A percentile compares a stretch with the other conserved stretches of the same genome.
phyloP scores from a whole-genome alignment of 2,113 vertebrate species.

The Andinoacara biseriatus region DNA sequence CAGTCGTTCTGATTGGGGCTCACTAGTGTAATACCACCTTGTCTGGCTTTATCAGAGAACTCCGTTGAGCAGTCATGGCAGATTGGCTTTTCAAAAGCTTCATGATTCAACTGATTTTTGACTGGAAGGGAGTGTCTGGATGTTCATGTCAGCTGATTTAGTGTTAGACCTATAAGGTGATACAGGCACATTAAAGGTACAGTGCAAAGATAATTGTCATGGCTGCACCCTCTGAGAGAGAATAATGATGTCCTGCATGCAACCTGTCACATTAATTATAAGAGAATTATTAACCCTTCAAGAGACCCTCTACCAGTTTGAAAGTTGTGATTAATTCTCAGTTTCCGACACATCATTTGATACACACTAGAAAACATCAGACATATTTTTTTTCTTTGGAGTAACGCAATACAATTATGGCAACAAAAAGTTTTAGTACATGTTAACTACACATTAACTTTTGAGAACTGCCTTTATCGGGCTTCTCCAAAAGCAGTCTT shows the following conservation, averaged over 20 bases:
- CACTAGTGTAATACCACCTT: conserved; percentile 78
- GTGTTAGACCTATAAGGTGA: conserved; percentile 33
- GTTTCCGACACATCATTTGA: conserved; percentile 24
- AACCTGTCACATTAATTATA: conserved; percentile 57
- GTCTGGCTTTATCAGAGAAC: conserved; percentile 71
- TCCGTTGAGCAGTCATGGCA: conserved; percentile 54
- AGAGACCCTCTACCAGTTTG: conserved; percentile 11
- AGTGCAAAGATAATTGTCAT: conserved; percentile 46
- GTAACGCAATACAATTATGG: not conserved
- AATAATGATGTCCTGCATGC: conserved; percentile 52
- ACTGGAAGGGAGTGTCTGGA: conserved; percentile 36
- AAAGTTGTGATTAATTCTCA: conserved; percentile 31
- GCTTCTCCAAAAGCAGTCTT: conserved; percentile 39
- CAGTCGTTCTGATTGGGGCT: conserved; percentile 74
- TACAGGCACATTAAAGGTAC: conserved; percentile 45
- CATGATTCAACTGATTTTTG: conserved; percentile 53
- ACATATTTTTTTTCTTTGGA: not conserved
- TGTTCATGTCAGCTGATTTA: conserved; percentile 51
- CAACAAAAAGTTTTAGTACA: not conserved
- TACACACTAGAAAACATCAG: not conserved
- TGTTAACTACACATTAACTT: conserved; percentile 19
- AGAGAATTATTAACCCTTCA: conserved; percentile 49
- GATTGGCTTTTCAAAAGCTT: conserved; percentile 60
- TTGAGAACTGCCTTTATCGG: conserved; percentile 24
- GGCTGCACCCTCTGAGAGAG: conserved; percentile 25